These are phyloP conservation scores for Drosophila antonietae DNA, from an alignment of 2,888 invertebrate genomes.

Conservation along the genomic window DNA sequence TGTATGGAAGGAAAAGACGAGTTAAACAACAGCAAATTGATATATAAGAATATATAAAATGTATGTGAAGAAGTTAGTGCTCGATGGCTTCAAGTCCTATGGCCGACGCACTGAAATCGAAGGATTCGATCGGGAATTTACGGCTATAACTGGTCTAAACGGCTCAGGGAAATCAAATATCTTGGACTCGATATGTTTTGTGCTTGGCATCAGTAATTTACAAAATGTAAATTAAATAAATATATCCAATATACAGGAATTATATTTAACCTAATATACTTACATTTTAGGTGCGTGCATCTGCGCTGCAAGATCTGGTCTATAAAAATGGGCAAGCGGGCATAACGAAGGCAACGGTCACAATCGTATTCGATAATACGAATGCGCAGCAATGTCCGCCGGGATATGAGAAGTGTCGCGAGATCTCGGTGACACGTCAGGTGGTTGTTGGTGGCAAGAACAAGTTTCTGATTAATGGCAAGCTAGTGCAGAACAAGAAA, in stretches of 20 bases:
- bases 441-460: conserved; percentile 93
- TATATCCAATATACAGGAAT: background rate
- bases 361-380: conserved; percentile 97
- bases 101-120: conserved; percentile 95
- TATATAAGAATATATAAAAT: conserved; percentile 85
- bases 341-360: conserved; percentile 97
- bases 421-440: conserved; percentile 96
- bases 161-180: conserved; percentile 99
- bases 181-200: conserved; percentile 98
- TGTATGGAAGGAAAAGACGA: background rate
- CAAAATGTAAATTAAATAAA: conserved; percentile 89
- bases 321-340: conserved; percentile 99
- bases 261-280: background rate
- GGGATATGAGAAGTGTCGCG: conserved; percentile 95
- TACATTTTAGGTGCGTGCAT: conserved; percentile 91
- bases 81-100: conserved; percentile 99
- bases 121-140: conserved; percentile 97
- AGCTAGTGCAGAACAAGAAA: conserved; percentile 94
- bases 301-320: conserved; percentile 96
- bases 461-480: conserved; percentile 97
- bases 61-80: conserved; percentile 95
- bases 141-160: conserved; percentile 99
- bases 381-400: conserved; percentile 93
- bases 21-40: background rate
- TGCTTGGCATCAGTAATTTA: conserved; percentile 97